These are phyloP conservation scores for Vicugna pacos DNA, from an alignment of 2,113 vertebrate species.

Conservation along the genomic window DNA sequence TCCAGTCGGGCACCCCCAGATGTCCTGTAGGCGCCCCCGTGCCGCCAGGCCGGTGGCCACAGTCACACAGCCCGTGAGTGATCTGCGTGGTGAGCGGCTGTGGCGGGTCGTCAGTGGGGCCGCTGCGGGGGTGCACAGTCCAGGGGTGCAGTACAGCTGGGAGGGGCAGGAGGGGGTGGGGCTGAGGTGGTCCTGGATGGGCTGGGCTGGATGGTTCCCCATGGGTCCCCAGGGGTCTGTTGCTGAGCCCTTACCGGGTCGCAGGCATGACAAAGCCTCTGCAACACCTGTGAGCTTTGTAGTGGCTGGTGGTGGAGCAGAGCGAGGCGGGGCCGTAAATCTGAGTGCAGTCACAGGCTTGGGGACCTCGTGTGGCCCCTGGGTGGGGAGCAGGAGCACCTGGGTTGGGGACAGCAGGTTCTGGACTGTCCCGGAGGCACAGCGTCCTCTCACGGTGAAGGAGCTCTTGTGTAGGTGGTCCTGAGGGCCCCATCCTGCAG, in stretches of 20 bases:
- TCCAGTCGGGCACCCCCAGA: fast-evolving
- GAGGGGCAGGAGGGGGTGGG: fast-evolving
- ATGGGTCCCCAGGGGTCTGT: not conserved
- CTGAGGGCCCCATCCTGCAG: fast-evolving
- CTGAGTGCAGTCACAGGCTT: fast-evolving
- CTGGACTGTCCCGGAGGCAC: fast-evolving
- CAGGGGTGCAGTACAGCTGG: not conserved
- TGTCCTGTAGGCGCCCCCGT: fast-evolving
- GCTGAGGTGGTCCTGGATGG: too few relatives aligned
- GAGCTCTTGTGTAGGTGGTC: not conserved
- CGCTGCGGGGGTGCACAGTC: too few relatives aligned
- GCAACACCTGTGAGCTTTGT: fast-evolving
- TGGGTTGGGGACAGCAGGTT: fast-evolving
- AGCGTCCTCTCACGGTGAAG: fast-evolving
- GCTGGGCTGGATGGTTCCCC: fast-evolving
- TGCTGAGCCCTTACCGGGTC: fast-evolving
- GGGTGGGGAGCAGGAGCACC: not conserved
- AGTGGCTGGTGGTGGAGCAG: fast-evolving
- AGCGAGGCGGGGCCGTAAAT: not conserved
- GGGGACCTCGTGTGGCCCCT: fast-evolving
- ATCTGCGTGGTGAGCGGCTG: fast-evolving
- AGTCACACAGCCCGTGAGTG: fast-evolving
- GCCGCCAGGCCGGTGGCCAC: not conserved
- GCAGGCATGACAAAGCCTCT: fast-evolving
- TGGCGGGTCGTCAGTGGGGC: not conserved